Base-by-base conservation (phyloP, 1,140 invertebrate species). In the Bombus confusus region DNA sequence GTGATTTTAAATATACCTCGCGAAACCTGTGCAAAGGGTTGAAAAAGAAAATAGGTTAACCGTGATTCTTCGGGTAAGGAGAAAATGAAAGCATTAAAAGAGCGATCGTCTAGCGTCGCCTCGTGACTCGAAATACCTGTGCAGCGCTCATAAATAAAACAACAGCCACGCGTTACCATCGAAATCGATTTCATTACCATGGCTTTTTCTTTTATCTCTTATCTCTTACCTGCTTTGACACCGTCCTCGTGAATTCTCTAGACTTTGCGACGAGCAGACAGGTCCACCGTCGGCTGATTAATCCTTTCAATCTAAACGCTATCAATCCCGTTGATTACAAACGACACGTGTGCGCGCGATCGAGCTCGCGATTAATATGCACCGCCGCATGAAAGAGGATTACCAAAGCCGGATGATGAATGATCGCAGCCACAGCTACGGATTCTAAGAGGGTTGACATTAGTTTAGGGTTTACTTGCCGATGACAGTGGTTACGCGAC, bases 401-500 rank as follows among this genome's bases (percentile, higher is more conserved):
- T 92, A 92, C 90, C 91, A 92, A 91, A 77, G 76, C 79, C 80
- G 86, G 75, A 83, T 92, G 91, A 93, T 88, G 90, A 92, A 93
- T 87, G 91, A 88, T 82, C 75, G 75, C 77, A 77, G 83, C 80
- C 79, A 76, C 64, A 62, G n/a, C 43, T 76, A 43, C 72, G 39
- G 59, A 73, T 78, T 47, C 31, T 15, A 78, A 47, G 87, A 84
- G 84, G 88, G 85, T 86, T 88, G 90, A 83, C 82, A 83, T 69
- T 86, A 69, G 83, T 82, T 84, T 86, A 86, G 86, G 87, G 72
- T 91, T 91, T 88, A 87, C 82, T 91, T 89, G 74, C 64, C 83
- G 81, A 86, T 69, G 76, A 87, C 87, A 74, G 83, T 81, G 86
- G 77, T 84, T 85, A 72, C 77, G 41, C 37, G 52, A 4, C 18